Percentiles rank a stretch among this genome's conserved stretches.
These are phyloP conservation scores for Rhagonycha fulva DNA, from an alignment of 2,888 invertebrate genomes.

Conservation along the genomic window DNA sequence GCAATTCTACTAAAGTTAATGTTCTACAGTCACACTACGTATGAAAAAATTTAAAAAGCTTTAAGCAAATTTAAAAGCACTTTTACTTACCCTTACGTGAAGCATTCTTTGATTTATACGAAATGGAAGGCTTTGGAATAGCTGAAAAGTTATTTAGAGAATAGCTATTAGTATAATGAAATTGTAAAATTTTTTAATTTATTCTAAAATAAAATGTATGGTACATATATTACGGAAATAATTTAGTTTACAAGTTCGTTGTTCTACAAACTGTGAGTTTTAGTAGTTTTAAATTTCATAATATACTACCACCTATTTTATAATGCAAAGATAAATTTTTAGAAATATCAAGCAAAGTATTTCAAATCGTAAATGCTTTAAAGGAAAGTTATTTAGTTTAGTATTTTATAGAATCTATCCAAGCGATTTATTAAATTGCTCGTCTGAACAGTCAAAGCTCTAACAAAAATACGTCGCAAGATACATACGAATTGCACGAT, in stretches of 20 bases:
- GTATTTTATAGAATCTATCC: conserved; percentile 26
- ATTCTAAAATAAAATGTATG: background rate
- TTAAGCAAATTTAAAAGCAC: background rate
- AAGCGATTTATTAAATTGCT: conserved; percentile 31
- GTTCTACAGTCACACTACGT: background rate
- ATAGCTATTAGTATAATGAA: background rate
- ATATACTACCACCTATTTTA: background rate
- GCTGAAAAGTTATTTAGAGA: conserved; percentile 29
- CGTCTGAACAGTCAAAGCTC: conserved; percentile 29
- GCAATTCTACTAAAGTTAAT: background rate
- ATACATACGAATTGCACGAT: conserved; percentile 11
- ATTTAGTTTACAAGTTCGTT: background rate
- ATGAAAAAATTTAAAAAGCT: background rate
- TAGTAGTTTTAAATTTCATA: background rate
- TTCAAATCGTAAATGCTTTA: conserved; percentile 23
- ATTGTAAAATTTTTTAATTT: background rate
- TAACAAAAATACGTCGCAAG: conserved; percentile 22
- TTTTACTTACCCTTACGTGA: conserved; percentile 38
- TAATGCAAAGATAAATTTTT: conserved; percentile 13
- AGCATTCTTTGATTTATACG: conserved; percentile 35
- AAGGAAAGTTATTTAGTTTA: conserved; percentile 25
- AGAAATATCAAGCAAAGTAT: conserved; percentile 18
- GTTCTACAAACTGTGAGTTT: background rate
- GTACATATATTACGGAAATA: background rate
- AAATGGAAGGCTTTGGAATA: conserved; percentile 39